Evolutionary conservation across 2,113 vertebrate genomes (phyloP).

Genomic region (Strix uralensis): DNA sequence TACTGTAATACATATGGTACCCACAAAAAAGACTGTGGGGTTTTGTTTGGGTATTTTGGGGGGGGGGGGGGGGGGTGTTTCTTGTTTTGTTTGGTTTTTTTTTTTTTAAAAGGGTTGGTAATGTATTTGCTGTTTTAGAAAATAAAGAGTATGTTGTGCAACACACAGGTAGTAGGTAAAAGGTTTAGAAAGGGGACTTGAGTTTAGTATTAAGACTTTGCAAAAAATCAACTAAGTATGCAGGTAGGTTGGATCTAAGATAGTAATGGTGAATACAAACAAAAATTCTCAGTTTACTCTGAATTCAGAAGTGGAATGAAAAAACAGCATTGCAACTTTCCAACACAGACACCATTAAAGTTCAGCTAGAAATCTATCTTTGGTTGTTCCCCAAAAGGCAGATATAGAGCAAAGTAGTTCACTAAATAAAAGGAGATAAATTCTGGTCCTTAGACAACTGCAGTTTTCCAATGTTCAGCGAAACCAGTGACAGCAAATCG

Average conservation of each 20-base stretch:
- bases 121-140: background rate
- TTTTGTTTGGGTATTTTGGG: background rate
- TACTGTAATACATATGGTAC: background rate
- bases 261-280: background rate
- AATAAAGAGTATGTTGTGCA: background rate
- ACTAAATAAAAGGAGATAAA: background rate
- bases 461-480: background rate
- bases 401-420: background rate
- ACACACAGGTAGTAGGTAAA: background rate
- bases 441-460: background rate
- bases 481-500: background rate
- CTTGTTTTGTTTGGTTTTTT: too few species aligned
- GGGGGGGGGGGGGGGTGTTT: too few species aligned
- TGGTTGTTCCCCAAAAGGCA: background rate
- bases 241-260: background rate
- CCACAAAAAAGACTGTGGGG: fast-evolving
- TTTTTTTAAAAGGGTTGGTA: background rate
- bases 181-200: background rate
- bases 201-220: background rate
- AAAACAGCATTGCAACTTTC: background rate
- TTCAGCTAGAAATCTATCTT: background rate
- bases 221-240: background rate
- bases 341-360: background rate
- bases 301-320: background rate
- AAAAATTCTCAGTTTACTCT: background rate